Percentiles rank a stretch among this genome's conserved stretches.
Conservation (phyloP, 2,888 invertebrate genomes). For the Lordiphosa fenestrarum region DNA sequence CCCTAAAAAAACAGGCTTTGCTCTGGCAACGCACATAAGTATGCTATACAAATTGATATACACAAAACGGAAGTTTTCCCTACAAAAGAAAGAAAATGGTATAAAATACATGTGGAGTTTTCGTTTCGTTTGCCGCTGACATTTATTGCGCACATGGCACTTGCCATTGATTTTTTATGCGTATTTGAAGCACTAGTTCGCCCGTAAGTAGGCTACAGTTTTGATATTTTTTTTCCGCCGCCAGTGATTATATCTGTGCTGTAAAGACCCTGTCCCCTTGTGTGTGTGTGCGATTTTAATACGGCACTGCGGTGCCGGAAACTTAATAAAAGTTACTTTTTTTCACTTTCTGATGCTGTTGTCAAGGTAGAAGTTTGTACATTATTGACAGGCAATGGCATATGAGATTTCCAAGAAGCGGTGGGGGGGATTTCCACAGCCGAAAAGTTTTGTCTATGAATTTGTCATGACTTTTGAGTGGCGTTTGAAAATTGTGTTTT, state of each 20-base stretch:
- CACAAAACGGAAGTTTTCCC: conserved; percentile 22
- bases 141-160: conserved; percentile 71
- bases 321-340: conserved; percentile 65
- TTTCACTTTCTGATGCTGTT: conserved; percentile 25
- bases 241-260: conserved; percentile 50
- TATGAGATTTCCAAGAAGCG: conserved; percentile 46
- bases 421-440: background rate
- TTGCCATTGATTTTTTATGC: conserved; percentile 74
- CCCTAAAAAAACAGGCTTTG: conserved; percentile 3
- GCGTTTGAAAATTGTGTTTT: conserved; percentile 40
- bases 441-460: conserved; percentile 46
- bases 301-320: conserved; percentile 45
- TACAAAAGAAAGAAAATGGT: too few species aligned
- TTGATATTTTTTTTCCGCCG: conserved; percentile 17
- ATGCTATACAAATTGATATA: conserved; percentile 39
- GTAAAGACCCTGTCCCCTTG: too few species aligned
- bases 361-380: conserved; percentile 36
- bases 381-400: conserved; percentile 54
- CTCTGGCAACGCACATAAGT: conserved; percentile 45
- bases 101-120: conserved; percentile 18
- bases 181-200: conserved; percentile 63
- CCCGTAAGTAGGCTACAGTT: conserved; percentile 59
- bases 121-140: conserved; percentile 62
- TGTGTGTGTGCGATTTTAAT: conserved; percentile 47
- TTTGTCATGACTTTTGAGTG: conserved; percentile 48